Percentiles rank a stretch among this genome's conserved stretches.
phyloP scores from a whole-genome alignment of 2,797 vertebrate genomes.

The Spondyliosoma cantharus region DNA sequence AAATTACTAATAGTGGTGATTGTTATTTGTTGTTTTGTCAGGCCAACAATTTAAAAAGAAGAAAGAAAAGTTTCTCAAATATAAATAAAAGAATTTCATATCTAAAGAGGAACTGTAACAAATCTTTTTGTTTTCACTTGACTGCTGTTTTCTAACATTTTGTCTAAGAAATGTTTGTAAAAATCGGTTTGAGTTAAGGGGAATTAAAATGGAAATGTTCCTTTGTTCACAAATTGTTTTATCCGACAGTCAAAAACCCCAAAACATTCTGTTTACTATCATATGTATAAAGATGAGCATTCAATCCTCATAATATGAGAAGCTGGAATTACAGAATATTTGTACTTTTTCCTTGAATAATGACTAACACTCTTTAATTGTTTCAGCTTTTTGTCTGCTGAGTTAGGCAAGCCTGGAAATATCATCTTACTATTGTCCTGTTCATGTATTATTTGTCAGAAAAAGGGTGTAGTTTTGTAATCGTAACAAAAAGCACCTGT shows the following conservation, averaged over 20 bases:
- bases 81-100: neutral
- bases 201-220: neutral
- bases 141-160: neutral
- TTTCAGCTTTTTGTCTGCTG: slow-evolving; percentile 20
- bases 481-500: slow-evolving; percentile 78
- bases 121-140: neutral
- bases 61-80: neutral
- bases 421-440: slow-evolving; percentile 55
- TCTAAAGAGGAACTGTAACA: no score
- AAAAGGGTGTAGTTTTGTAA: slow-evolving; percentile 72
- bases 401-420: slow-evolving; percentile 19
- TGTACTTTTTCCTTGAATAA: neutral
- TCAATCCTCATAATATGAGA: neutral
- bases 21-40: neutral
- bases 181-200: neutral
- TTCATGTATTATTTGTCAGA: slow-evolving; percentile 75
- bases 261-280: neutral
- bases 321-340: neutral
- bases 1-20: neutral
- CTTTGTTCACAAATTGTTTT: neutral
- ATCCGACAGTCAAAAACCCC: neutral
- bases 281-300: neutral
- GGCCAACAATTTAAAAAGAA: neutral
- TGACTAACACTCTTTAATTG: neutral
- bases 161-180: neutral